Evolutionary conservation across 2,113 vertebrate genomes (phyloP), one percentile per base, ranked within the genome.

Genomic region (Amblyopsis rosae): DNA sequence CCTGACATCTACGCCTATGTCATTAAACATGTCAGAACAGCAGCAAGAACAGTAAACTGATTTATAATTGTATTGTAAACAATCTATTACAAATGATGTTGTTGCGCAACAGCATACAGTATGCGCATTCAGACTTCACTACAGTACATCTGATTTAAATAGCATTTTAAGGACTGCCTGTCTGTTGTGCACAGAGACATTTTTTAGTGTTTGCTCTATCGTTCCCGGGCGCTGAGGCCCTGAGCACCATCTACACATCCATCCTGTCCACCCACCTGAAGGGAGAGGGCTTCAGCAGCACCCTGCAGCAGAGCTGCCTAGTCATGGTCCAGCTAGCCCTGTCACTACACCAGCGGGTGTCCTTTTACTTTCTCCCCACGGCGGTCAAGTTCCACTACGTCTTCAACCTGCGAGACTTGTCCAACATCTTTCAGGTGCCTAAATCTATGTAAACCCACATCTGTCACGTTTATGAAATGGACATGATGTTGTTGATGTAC

Each of bases 361-460:
- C 95, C 63, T 71, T 93, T 70, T 88, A 89, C 0, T 99, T 98
- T 84, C 93, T 98, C 46, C 96, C 96, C 57, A 99, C 97, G 0
- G 96, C 95, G 0, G 67, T 96, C 88, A 99, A 98, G 90, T 99
- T 99, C 86, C 96, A 99, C 91, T 99, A 99, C 3, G 56, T 96
- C 79, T 99, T 99, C 85, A 99, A 97, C 82, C 93, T 99, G 70
- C 90, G 97, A 35, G 97, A 99, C 87, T 91, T 99, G 33, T 95
- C 97, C 90, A 98, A 93, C 75, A 95, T 98, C 72, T 99, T 98
- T 87, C 98, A 99, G 88, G 97, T 99, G 54, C 80, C 1, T 12
- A 12, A 7, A 5, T 41, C 35, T 41, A 2, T 26, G 26, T 26
- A 26, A 26, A 26, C 26, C 26, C 26, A 3, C 2, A 26, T 26